Base-by-base conservation (phyloP, 1,140 invertebrate species). In the Sipha flava region DNA sequence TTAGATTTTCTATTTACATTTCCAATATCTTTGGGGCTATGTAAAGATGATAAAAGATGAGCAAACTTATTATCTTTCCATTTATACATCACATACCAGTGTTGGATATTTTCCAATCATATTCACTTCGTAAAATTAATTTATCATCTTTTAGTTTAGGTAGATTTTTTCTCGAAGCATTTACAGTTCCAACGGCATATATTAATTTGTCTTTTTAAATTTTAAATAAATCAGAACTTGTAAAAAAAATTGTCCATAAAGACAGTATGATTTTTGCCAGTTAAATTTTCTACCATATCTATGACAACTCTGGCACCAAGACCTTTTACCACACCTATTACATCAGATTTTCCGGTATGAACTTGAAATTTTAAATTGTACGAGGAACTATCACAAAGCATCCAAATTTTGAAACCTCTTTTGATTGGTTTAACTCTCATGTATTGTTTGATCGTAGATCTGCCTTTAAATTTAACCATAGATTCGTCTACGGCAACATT, bases 91-190 rank as follows among this genome's bases (percentile, higher is more conserved):
- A n/a, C n/a, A n/a, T n/a, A n/a, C n/a, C n/a, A n/a, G n/a, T n/a
- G n/a, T n/a, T n/a, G n/a, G n/a, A n/a, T n/a, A 45, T 45, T 45
- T 45, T 45, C 43, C 43, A 45, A 45, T 45, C 43, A 45, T 45
- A 45, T 45, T 45, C 43, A 45, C 43, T 16, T 45, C 43, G 43
- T 45, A 45, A 45, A 45, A 45, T 64, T 34, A 34, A 34, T 64
- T 64, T 64, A 34, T 64, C 14, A 37, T 64, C 16, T 64, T 64
- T 64, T 34, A 64, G 59, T 34, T 64, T 64, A n/a, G 29, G 16
- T 64, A 34, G 59, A 64, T 34, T 64, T 64, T 64, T 64, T 64
- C 59, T 64, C 3, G 59, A 64, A 64, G 59, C 59, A 64, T 64
- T 64, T 64, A 64, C 59, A 18, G 59, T 64, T 64, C 16, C 59